Percentiles rank a stretch among this genome's conserved stretches.
These are phyloP conservation scores for Orthosia gothica DNA, from an alignment of 2,888 invertebrate species.

Conservation along the genomic window DNA sequence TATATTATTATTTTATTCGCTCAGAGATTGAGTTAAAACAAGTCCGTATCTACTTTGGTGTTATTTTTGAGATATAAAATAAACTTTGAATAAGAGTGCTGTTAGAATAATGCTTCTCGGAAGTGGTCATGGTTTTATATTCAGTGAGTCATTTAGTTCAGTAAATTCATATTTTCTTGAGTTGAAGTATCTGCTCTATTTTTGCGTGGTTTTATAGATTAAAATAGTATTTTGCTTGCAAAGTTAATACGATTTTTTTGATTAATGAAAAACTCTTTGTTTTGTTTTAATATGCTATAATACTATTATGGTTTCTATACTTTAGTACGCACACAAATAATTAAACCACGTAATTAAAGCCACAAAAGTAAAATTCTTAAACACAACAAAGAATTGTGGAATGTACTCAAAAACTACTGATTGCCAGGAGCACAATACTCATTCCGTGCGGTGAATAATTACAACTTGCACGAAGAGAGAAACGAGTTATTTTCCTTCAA, in stretches of 20 bases:
- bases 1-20: conserved; percentile 41
- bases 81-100: conserved; percentile 29
- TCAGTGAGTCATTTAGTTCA: conserved; percentile 25
- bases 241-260: not conserved
- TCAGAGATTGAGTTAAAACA: conserved; percentile 28
- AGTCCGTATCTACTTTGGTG: conserved; percentile 5
- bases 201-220: not conserved
- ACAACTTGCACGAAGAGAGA: conserved; percentile 41
- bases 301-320: not conserved
- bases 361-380: conserved; percentile 29
- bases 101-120: conserved; percentile 18
- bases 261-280: not conserved
- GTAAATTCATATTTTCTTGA: conserved; percentile 3
- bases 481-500: conserved; percentile 33
- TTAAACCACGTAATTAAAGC: not conserved
- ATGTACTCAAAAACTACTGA: conserved; percentile 46
- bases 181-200: not conserved
- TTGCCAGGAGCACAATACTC: conserved; percentile 44
- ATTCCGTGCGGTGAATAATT: conserved; percentile 58
- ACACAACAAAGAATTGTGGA: conserved; percentile 37
- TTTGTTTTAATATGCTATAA: not conserved
- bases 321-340: not conserved
- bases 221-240: not conserved
- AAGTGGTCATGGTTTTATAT: conserved; percentile 13
- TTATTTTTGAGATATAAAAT: conserved; percentile 27